Conservation (phyloP, 2,797 vertebrate species). For the Oreonectes daqikongensis region DNA sequence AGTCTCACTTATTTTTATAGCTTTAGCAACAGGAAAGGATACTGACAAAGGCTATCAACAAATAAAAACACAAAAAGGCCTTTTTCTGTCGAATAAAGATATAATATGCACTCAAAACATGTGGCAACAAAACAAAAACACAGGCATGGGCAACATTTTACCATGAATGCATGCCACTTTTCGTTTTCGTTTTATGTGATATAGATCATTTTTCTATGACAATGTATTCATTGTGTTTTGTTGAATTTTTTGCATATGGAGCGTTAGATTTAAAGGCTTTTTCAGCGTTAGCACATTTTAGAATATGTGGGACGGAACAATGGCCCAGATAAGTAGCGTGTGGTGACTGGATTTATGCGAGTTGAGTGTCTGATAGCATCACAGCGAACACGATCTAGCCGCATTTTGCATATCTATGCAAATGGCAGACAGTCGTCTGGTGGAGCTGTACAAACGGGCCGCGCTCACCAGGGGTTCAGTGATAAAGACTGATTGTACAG, state of each 20-base stretch:
- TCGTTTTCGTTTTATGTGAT: neutral
- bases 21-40: slow-evolving; percentile 35
- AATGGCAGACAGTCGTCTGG: slow-evolving; percentile 49
- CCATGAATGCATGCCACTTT: neutral
- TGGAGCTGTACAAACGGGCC: slow-evolving; percentile 59
- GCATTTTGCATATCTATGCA: slow-evolving; percentile 65
- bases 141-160: slow-evolving; percentile 15
- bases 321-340: slow-evolving; percentile 49
- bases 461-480: slow-evolving; percentile 55
- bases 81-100: slow-evolving; percentile 23
- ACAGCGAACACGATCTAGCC: slow-evolving; percentile 29
- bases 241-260: slow-evolving; percentile 55
- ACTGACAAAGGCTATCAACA: slow-evolving; percentile 34
- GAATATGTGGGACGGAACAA: slow-evolving; percentile 45
- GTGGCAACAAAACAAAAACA: slow-evolving; percentile 15
- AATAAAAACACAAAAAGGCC: slow-evolving; percentile 30
- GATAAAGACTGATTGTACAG: slow-evolving; percentile 50
- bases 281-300: slow-evolving; percentile 16
- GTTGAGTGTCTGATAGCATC: slow-evolving; percentile 55
- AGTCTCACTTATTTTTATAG: slow-evolving; percentile 42
- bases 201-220: slow-evolving; percentile 13
- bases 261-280: neutral
- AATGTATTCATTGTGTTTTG: slow-evolving; percentile 9
- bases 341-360: slow-evolving; percentile 44
- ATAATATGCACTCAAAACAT: neutral